phyloP scores from a whole-genome alignment of 2,888 invertebrate species.

The Tetheella fluctuosa region DNA sequence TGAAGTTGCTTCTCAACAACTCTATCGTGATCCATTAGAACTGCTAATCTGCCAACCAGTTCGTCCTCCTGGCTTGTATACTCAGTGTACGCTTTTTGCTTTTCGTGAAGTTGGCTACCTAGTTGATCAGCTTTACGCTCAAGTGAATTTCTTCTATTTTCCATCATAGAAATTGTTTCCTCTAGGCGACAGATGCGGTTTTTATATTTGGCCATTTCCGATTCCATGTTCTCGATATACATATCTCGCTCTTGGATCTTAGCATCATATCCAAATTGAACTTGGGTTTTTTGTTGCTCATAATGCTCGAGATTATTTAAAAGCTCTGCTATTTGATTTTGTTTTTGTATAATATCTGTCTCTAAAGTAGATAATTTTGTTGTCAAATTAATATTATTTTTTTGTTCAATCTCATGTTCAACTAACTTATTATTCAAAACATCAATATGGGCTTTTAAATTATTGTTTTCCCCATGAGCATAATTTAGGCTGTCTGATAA shows the following conservation, averaged over 20 bases:
- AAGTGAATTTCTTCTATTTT: constrained; percentile 84
- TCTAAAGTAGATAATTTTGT: constrained; percentile 71
- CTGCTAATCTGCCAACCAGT: constrained; percentile 85
- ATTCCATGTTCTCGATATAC: constrained; percentile 89
- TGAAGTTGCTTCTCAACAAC: constrained; percentile 86
- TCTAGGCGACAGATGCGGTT: constrained; percentile 86
- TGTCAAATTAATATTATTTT: constrained; percentile 65
- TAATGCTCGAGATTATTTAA: constrained; percentile 59
- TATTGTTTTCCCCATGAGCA: constrained; percentile 54
- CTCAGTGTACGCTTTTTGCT: constrained; percentile 84
- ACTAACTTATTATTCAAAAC: constrained; percentile 69
- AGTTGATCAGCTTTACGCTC: constrained; percentile 86
- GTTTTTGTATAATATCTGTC: constrained; percentile 66
- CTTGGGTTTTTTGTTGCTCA: constrained; percentile 66
- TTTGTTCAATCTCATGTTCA: constrained; percentile 72
- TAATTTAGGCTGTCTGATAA: constrained; percentile 58
- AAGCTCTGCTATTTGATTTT: constrained; percentile 63
- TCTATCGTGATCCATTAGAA: constrained; percentile 86
- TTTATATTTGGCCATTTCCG: constrained; percentile 86
- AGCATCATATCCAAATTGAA: constrained; percentile 83
- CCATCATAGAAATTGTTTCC: constrained; percentile 85
- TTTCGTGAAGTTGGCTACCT: constrained; percentile 84
- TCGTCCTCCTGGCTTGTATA: constrained; percentile 86
- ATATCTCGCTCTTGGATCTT: constrained; percentile 90
- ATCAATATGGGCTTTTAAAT: constrained; percentile 59